Percentiles rank a stretch among this genome's conserved stretches.
These are phyloP conservation scores for Caenorhabditis inopinata DNA, from an alignment of 1,140 invertebrate genomes.

Conservation along the genomic window DNA sequence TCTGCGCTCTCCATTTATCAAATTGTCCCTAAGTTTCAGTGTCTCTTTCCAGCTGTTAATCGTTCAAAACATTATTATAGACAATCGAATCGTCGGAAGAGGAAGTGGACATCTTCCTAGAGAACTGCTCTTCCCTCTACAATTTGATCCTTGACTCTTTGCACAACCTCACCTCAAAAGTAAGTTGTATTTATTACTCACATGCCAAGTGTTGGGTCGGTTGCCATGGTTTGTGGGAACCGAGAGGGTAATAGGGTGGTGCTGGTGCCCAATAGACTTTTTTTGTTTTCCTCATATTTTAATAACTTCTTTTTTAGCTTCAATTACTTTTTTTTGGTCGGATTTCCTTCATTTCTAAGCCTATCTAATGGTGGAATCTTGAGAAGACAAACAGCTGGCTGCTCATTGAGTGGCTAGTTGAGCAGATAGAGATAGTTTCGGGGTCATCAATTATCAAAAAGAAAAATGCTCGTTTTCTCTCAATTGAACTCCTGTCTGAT, in stretches of 20 bases:
- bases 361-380: background rate
- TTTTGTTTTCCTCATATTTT: background rate
- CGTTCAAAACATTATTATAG: background rate
- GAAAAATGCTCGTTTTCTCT: background rate
- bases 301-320: background rate
- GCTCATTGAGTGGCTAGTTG: background rate
- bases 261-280: background rate
- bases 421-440: background rate
- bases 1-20: too few relatives aligned
- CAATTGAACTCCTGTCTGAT: background rate
- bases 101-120: constrained; percentile 44
- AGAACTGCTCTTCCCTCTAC: constrained; percentile 51
- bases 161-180: constrained; percentile 47
- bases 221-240: background rate
- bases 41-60: background rate
- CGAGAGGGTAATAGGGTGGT: background rate
- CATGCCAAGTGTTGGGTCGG: background rate
- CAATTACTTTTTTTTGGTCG: background rate
- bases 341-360: too few relatives aligned
- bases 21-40: too few relatives aligned
- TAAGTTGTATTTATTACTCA: constrained; percentile 27
- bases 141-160: constrained; percentile 49
- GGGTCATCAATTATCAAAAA: constrained; percentile 33
- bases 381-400: too few relatives aligned
- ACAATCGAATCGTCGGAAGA: constrained; percentile 7